These are phyloP conservation scores for Apantesis nais DNA, from an alignment of 2,888 invertebrate genomes.

Conservation along the genomic window DNA sequence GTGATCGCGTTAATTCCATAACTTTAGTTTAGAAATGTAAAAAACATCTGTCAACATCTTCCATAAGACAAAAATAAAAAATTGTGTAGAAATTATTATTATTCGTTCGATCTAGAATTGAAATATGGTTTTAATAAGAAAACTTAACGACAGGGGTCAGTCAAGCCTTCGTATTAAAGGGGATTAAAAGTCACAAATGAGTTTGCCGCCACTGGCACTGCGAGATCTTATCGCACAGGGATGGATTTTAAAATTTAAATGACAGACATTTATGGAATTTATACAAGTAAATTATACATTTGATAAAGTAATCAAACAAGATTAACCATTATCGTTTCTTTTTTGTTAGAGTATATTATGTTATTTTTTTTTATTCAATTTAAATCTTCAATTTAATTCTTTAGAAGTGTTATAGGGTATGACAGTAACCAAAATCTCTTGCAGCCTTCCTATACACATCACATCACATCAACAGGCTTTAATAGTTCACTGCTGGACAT, in stretches of 20 bases:
- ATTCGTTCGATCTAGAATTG: background rate
- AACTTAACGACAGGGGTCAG: background rate
- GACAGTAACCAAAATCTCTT: too few species aligned
- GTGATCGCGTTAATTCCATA: background rate
- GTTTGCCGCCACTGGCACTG: background rate
- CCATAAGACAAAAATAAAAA: background rate
- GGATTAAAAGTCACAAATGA: conserved; percentile 1
- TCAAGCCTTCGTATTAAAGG: background rate
- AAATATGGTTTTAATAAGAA: background rate
- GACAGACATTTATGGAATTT: background rate
- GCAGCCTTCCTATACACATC: too few species aligned
- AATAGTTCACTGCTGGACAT: too few species aligned
- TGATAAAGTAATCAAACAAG: background rate
- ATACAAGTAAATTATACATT: too few species aligned
- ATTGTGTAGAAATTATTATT: background rate
- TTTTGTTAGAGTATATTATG: too few species aligned
- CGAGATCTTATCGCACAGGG: background rate
- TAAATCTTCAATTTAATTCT: too few species aligned
- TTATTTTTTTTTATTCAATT: too few species aligned
- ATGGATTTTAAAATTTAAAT: background rate
- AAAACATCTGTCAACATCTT: too few species aligned
- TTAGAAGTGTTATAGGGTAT: too few species aligned
- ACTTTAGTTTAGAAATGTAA: too few species aligned
- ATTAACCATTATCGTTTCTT: too few species aligned
- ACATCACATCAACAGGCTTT: too few species aligned